Evolutionary conservation across 1,140 invertebrate species (phyloP), one percentile per base, ranked within the genome.

Genomic region (Drosophila sulfurigaster): DNA sequence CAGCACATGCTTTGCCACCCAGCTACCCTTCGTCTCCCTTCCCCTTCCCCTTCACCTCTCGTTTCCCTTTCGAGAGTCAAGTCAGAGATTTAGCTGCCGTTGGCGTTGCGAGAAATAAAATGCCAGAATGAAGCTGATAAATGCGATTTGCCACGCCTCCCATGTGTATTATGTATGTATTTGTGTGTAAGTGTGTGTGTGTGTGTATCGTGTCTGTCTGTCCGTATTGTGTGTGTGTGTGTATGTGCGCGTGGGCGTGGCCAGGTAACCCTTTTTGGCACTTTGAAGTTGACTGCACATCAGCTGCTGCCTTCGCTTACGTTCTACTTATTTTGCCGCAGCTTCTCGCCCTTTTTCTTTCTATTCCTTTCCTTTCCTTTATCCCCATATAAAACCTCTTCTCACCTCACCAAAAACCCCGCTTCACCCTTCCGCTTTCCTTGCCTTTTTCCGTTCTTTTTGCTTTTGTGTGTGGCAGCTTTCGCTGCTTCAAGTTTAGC

Each of bases 71-170:
- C 5, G 25, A 20, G 46, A 49, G n/a, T n/a, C 65, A 41, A 67
- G 48, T 82, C 81, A 67, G 56, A 87, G 79, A 86, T 86, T 86
- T 79, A 62, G 68, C 35, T 63, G 78, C 75, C 60, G 78, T 30
- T 57, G 79, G 75, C 75, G 49, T 63, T 66, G 57, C 70, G 51
- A 70, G 67, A 82, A 83, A 81, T 81, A 83, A 85, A 83, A 80
- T 70, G 81, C 81, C 77, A 83, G 68, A 74, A 78, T 81, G 81
- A 83, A 78, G 82, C 81, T 85, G 81, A 85, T 85, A 85, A 85
- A 85, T 85, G 81, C 81, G 82, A 81, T 86, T 81, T 81, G 82
- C 73, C 81, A 83, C 81, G 81, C 81, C 81, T 38, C 64, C 48
- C 70, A 35, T 38, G 64, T 59, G 70, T 73, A 73, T 72, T 72